These are phyloP conservation scores for Channa maculata DNA, from an alignment of 2,113 vertebrate genomes.

Conservation along the genomic window DNA sequence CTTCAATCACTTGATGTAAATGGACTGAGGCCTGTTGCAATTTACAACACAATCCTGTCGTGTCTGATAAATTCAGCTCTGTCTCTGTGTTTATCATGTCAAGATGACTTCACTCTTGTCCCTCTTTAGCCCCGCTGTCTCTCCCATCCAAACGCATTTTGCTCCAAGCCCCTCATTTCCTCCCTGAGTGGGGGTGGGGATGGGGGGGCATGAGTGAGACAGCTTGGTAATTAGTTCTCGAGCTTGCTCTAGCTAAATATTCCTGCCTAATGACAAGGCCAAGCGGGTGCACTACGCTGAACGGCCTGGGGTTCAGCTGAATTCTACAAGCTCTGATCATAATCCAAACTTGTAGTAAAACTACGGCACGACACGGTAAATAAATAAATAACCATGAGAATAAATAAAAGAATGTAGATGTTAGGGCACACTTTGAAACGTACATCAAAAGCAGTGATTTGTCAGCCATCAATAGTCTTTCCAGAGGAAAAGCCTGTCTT, in stretches of 20 bases:
- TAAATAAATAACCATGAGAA: slow-evolving; percentile 54
- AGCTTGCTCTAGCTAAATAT: slow-evolving; percentile 72
- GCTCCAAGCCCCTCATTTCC: slow-evolving; percentile 68
- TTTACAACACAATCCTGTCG: slow-evolving; percentile 69
- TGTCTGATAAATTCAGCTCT: slow-evolving; percentile 65
- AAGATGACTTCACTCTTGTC: slow-evolving; percentile 73
- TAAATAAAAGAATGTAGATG: slow-evolving; percentile 66
- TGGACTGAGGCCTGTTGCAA: slow-evolving; percentile 57
- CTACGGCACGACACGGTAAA: slow-evolving; percentile 21
- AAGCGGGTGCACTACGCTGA: slow-evolving; percentile 44
- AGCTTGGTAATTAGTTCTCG: slow-evolving; percentile 79
- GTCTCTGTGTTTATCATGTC: slow-evolving; percentile 79
- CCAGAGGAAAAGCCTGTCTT: slow-evolving; percentile 50
- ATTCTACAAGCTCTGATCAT: slow-evolving; percentile 59
- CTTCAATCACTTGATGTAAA: slow-evolving; percentile 78
- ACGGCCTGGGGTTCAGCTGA: slow-evolving; percentile 58
- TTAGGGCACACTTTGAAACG: slow-evolving; percentile 75
- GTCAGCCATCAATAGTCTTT: slow-evolving; percentile 75
- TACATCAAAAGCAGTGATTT: slow-evolving; percentile 75
- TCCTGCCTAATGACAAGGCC: slow-evolving; percentile 71
- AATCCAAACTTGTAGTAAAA: slow-evolving; percentile 62
- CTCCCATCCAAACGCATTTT: slow-evolving; percentile 35
- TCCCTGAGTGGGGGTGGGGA: slow-evolving; percentile 35
- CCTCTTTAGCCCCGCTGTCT: slow-evolving; percentile 66
- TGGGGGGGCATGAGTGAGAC: slow-evolving; percentile 47